Base-by-base conservation (phyloP, 2,113 vertebrate species). In the Petromus typicus region DNA sequence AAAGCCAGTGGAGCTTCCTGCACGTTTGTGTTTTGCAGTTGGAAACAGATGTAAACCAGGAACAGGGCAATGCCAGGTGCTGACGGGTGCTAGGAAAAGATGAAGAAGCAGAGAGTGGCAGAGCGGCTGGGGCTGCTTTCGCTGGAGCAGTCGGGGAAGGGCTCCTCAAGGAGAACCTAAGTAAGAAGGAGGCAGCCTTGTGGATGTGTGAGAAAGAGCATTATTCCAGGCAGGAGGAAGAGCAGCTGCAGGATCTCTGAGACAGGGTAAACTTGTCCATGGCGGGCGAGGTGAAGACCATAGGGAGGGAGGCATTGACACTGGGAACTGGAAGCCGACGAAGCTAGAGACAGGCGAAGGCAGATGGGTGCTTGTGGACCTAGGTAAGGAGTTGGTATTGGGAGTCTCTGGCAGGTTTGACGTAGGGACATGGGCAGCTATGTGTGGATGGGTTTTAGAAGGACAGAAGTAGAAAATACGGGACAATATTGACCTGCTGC, bases 281-380 rank as follows among this genome's bases (percentile, higher is more conserved):
- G n/a, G 76, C 20, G 25, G 25, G 27, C 59, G 57, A 63, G n/a
- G 20, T 2, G 63, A 73, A 73, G 56, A 32, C 56, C 45, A 3
- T 7, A 18, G 30, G 12, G 22, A 5, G 4, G 63, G 66, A 17
- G 7, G 2, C 12, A 0, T 3, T 13, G 25, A 5, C 7, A n/a
- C 14, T 13, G 17, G 3, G 12, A 30, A 22, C 13, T 56, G 22
- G 66, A 56, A 17, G 54, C 14, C 76, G n/a, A 30, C 51, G 27
- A 93, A 18, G 18, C 45, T 9, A 14, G 40, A 67, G 40, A 32
- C 8, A 13, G 75, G 3, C 48, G 14, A 54, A 32, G 73, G 59
- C 43, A 78, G 80, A 18, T 40, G 59, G 40, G 40, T 45, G 40
- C 67, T 75, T 51, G 67, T 34, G 80, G 81, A 3, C 37, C 64